A percentile compares a stretch with the other conserved stretches of the same genome.
Conservation (phyloP, 1,140 invertebrate genomes). For the Andricus grossulariae region DNA sequence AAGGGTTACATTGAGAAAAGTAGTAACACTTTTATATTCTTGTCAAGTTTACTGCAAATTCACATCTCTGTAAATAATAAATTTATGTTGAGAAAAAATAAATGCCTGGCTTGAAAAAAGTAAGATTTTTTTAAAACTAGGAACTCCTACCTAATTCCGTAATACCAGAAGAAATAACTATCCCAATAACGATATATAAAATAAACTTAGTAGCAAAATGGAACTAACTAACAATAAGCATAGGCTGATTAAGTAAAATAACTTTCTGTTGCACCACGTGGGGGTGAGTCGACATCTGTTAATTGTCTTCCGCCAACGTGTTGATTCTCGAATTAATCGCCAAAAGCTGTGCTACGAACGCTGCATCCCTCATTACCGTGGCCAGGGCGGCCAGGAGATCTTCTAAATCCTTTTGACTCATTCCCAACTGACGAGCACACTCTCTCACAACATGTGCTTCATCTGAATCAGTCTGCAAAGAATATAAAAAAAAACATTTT, state of each 20-base stretch:
- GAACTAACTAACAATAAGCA: not conserved
- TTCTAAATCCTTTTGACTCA: constrained; percentile 79
- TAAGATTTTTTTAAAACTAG: too few relatives aligned
- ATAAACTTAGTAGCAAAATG: not conserved
- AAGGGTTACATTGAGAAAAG: too few relatives aligned
- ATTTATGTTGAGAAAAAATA: too few relatives aligned
- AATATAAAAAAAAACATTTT: constrained; percentile 30
- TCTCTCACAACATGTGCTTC: constrained; percentile 77
- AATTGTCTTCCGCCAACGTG: constrained; percentile 85
- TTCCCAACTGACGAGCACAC: constrained; percentile 83
- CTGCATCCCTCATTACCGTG: constrained; percentile 82
- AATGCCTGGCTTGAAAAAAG: too few relatives aligned
- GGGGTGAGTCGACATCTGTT: constrained; percentile 67
- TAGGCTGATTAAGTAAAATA: not conserved
- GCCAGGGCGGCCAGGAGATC: constrained; percentile 80
- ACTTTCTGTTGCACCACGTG: constrained; percentile 38
- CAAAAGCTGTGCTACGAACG: constrained; percentile 83
- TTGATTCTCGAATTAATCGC: constrained; percentile 85
- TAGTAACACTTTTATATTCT: too few relatives aligned
- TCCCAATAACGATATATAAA: too few relatives aligned
- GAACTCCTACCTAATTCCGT: too few relatives aligned
- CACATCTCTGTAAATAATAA: too few relatives aligned
- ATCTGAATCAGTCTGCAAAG: constrained; percentile 30
- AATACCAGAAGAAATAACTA: too few relatives aligned
- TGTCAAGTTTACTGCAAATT: too few relatives aligned